Conservation (phyloP, 92 coral and sea anemone genomes). For the Epizoanthus ramosus region DNA sequence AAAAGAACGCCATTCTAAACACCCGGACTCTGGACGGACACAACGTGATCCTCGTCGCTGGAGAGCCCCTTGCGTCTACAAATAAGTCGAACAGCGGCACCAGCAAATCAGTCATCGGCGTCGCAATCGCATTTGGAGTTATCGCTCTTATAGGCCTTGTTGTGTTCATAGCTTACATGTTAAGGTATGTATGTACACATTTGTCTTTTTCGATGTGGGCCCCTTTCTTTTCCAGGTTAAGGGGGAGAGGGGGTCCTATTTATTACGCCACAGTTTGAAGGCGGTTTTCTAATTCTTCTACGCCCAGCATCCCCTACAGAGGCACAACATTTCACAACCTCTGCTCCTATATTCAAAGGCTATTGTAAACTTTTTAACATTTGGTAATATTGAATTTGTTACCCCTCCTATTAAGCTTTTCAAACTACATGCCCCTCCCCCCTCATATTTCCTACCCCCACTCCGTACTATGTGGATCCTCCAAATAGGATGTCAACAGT, state of each 20-base stretch:
- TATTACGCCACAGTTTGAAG: too few species aligned
- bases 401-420: too few species aligned
- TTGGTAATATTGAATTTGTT: too few species aligned
- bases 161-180: constrained; percentile 4
- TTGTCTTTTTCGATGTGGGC: not conserved
- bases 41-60: constrained; percentile 2
- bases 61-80: not conserved
- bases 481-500: too few species aligned
- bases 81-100: not conserved
- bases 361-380: too few species aligned
- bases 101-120: not conserved
- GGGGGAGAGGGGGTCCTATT: not conserved
- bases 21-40: constrained; percentile 19
- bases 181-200: not conserved
- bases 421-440: too few species aligned
- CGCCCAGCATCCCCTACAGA: too few species aligned
- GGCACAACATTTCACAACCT: too few species aligned
- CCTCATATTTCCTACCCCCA: too few species aligned
- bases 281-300: too few species aligned
- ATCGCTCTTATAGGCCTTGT: constrained; percentile 11
- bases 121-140: constrained; percentile 1
- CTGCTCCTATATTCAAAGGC: too few species aligned
- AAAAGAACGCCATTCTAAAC: constrained; percentile 7
- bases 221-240: not conserved
- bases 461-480: too few species aligned